phyloP scores from a whole-genome alignment of 2,888 invertebrate genomes.

The Phanerotoma sp. region DNA sequence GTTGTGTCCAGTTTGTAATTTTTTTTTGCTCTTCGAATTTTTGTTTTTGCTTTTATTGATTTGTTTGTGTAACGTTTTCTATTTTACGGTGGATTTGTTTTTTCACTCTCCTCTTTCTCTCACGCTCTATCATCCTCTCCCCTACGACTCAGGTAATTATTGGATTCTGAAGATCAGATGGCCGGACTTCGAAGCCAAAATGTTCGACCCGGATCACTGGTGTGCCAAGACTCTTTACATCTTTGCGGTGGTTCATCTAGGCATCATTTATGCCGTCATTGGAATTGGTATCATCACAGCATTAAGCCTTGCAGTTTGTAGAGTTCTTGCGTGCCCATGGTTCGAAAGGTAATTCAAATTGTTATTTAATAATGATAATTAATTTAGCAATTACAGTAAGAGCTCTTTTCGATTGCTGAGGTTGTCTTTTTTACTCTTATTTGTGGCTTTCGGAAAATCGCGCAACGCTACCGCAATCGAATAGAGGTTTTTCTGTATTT shows the following conservation, averaged over 20 bases:
- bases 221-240: slow-evolving; percentile 77
- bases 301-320: slow-evolving; percentile 66
- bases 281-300: slow-evolving; percentile 63
- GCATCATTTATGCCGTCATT: slow-evolving; percentile 68
- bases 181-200: slow-evolving; percentile 72
- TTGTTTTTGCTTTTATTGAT: no score
- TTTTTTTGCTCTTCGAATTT: no score
- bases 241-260: slow-evolving; percentile 74
- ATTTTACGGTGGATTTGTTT: background rate
- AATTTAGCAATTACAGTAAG: no score
- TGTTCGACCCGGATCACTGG: slow-evolving; percentile 78
- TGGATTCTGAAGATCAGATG: slow-evolving; percentile 78
- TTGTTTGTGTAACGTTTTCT: background rate
- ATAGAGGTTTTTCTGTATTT: no score
- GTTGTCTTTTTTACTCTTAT: no score
- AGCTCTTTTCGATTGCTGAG: no score
- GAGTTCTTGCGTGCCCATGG: slow-evolving; percentile 72
- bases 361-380: background rate
- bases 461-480: no score
- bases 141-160: slow-evolving; percentile 60
- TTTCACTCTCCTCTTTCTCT: slow-evolving; percentile 4
- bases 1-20: no score
- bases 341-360: slow-evolving; percentile 57
- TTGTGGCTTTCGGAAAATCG: no score
- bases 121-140: slow-evolving; percentile 11